Conservation (phyloP, 2,888 invertebrate species). For the Panopea generosa region DNA sequence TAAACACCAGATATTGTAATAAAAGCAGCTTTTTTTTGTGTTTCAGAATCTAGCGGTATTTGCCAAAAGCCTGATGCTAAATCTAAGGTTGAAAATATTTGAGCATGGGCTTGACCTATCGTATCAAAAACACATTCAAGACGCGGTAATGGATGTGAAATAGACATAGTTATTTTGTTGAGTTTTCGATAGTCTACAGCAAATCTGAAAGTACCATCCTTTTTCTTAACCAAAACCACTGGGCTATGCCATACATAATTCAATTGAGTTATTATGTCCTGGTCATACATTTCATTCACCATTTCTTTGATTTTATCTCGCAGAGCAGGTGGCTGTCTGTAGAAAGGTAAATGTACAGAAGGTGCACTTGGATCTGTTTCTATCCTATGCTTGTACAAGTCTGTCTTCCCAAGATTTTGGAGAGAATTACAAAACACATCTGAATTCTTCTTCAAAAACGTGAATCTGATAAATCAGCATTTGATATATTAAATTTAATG, state of each 20-base stretch:
- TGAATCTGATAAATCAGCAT: neutral
- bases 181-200: neutral
- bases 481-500: neutral
- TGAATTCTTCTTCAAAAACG: conserved; percentile 5
- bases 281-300: conserved; percentile 16
- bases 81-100: conserved; percentile 8
- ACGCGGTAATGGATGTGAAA: conserved; percentile 11
- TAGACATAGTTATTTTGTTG: neutral
- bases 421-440: conserved; percentile 13
- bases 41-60: conserved; percentile 40
- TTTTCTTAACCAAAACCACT: neutral
- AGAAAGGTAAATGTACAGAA: conserved; percentile 13
- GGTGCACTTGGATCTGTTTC: conserved; percentile 17
- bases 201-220: neutral
- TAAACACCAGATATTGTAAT: conserved; percentile 48
- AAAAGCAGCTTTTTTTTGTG: conserved; percentile 56
- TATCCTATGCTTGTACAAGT: conserved; percentile 20
- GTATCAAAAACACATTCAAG: conserved; percentile 13
- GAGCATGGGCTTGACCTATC: conserved; percentile 8
- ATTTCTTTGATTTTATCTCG: conserved; percentile 16
- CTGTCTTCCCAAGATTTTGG: conserved; percentile 12
- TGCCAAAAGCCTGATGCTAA: conserved; percentile 47
- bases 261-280: conserved; percentile 37
- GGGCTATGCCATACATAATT: too few relatives aligned
- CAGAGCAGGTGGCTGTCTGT: conserved; percentile 11